Conservation (phyloP, 2,113 vertebrate genomes). For the Acanthisitta chloris region DNA sequence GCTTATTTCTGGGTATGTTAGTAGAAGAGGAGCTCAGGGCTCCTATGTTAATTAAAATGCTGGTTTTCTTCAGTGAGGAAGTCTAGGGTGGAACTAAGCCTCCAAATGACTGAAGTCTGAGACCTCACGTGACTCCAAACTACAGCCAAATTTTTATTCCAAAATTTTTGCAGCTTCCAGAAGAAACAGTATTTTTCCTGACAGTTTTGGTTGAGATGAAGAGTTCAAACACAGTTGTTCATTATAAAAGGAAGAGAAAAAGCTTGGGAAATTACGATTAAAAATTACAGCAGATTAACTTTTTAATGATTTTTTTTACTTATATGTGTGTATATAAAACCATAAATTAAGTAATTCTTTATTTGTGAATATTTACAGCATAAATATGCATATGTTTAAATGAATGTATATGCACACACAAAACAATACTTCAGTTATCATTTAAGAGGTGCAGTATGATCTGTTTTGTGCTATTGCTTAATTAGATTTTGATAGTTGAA, state of each 20-base stretch:
- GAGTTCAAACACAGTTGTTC: not conserved
- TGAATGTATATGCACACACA: not conserved
- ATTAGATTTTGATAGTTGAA: not conserved
- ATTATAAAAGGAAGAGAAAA: not conserved
- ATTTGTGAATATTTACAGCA: not conserved
- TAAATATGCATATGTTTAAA: not conserved
- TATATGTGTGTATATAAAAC: rapidly evolving
- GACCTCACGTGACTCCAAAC: not conserved
- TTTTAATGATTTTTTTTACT: not conserved
- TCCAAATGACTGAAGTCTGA: not conserved
- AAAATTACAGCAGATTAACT: not conserved
- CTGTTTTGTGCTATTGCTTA: not conserved
- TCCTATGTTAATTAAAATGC: not conserved
- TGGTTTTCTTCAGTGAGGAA: not conserved
- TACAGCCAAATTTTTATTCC: not conserved
- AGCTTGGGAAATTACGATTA: not conserved
- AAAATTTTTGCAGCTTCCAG: not conserved
- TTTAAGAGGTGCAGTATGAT: not conserved
- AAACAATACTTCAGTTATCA: not conserved
- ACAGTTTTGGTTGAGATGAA: not conserved
- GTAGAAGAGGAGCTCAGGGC: not conserved
- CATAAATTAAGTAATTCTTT: not conserved
- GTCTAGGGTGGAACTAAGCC: not conserved
- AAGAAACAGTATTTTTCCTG: not conserved
- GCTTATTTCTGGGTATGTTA: not conserved